Evolutionary conservation across 2,113 vertebrate genomes (phyloP).

Genomic region (Coturnix japonica): DNA sequence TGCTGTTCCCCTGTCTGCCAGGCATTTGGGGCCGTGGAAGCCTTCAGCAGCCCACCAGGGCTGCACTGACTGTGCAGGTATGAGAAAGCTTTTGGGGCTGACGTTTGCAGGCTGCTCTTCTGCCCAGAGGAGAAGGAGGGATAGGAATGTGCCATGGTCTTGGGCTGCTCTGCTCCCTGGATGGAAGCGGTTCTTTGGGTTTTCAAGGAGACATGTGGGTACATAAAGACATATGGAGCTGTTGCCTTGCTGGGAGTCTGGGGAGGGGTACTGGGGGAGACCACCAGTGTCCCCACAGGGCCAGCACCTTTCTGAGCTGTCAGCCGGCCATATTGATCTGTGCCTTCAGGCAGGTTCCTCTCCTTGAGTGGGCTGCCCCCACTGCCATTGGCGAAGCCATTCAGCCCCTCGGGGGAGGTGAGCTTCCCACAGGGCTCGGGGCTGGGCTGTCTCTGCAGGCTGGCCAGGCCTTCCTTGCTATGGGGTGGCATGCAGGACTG

Average conservation of each 20-base stretch:
- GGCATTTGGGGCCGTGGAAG: not conserved
- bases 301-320: not conserved
- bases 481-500: not conserved
- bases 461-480: not conserved
- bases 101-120: conserved; percentile 36
- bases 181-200: not conserved
- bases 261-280: conserved; percentile 59
- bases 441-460: not conserved
- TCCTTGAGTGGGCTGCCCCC: conserved; percentile 76
- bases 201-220: conserved; percentile 69
- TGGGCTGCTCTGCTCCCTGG: conserved; percentile 41
- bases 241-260: conserved; percentile 66
- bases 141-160: not conserved
- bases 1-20: conserved; percentile 37
- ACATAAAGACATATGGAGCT: conserved; percentile 69
- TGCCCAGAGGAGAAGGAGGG: not conserved
- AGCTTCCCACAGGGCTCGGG: conserved; percentile 10
- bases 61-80: conserved; percentile 66
- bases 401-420: not conserved
- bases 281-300: not conserved
- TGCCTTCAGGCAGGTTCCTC: conserved; percentile 90
- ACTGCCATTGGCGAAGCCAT: not conserved
- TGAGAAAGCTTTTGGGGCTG: conserved; percentile 63
- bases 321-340: conserved; percentile 75
- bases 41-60: not conserved